Percentiles rank a stretch among this genome's conserved stretches.
These are phyloP conservation scores for Lottia scabra DNA, from an alignment of 2,888 invertebrate genomes.

Conservation along the genomic window DNA sequence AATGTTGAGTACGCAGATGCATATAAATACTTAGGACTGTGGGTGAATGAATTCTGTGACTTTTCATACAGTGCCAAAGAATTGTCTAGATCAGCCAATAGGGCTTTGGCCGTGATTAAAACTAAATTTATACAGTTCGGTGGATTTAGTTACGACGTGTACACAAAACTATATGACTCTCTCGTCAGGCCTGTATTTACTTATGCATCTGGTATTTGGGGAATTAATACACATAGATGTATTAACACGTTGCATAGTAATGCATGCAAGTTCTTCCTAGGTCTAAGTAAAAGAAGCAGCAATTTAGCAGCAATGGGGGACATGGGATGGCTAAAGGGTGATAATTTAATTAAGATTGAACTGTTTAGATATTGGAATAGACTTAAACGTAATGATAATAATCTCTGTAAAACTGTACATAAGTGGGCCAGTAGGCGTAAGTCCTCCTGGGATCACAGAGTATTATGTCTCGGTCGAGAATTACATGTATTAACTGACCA, in stretches of 20 bases:
- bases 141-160: not conserved
- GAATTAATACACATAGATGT: not conserved
- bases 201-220: not conserved
- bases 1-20: not conserved
- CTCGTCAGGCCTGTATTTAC: not conserved
- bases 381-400: too few species aligned
- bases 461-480: too few species aligned
- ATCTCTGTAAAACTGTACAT: too few species aligned
- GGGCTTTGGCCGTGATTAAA: not conserved
- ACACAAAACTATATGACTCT: not conserved
- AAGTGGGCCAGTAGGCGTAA: too few species aligned
- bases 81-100: not conserved
- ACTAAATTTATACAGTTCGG: not conserved
- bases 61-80: not conserved
- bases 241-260: too few species aligned
- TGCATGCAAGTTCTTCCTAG: not conserved
- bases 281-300: not conserved
- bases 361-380: too few species aligned
- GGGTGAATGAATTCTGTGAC: slow-evolving; percentile 3
- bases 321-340: too few species aligned
- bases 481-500: too few species aligned
- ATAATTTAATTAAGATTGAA: too few species aligned
- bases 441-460: too few species aligned
- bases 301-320: too few species aligned
- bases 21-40: not conserved